These are phyloP conservation scores for Spilogale gracilis DNA, from an alignment of 2,113 vertebrate species.

Conservation along the genomic window DNA sequence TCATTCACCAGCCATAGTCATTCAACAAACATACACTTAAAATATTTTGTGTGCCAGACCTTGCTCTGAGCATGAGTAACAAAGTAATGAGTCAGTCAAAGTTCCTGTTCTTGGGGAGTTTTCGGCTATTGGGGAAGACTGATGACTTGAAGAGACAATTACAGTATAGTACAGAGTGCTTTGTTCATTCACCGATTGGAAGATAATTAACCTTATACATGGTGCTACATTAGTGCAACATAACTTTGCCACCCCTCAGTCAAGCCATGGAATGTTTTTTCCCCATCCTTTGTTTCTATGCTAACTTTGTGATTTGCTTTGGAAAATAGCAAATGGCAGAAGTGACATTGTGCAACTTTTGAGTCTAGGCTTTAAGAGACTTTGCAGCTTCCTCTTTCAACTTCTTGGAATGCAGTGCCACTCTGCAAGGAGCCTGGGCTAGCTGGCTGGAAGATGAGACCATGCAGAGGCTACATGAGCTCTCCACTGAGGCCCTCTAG, in stretches of 20 bases:
- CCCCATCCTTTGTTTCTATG: conserved; percentile 16
- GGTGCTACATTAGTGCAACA: background rate
- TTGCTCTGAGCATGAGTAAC: conserved; percentile 36
- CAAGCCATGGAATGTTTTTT: background rate
- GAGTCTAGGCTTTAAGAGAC: background rate
- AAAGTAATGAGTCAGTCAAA: conserved; percentile 54
- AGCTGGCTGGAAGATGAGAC: background rate
- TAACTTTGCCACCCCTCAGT: background rate
- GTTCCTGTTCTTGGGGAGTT: conserved; percentile 6
- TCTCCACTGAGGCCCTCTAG: background rate
- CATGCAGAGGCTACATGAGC: background rate
- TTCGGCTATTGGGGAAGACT: background rate
- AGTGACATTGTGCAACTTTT: background rate
- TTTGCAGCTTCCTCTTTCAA: background rate
- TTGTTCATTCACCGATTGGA: background rate
- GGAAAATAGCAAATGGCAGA: conserved; percentile 26
- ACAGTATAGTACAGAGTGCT: background rate
- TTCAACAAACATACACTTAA: background rate
- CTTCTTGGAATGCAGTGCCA: background rate
- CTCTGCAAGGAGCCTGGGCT: background rate
- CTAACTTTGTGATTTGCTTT: conserved; percentile 36
- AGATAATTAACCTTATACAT: background rate
- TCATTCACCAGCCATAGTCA: background rate
- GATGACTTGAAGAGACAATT: background rate
- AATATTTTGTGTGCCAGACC: background rate